phyloP scores from a whole-genome alignment of 1,140 invertebrate species.

The Aphaenogaster rudis region DNA sequence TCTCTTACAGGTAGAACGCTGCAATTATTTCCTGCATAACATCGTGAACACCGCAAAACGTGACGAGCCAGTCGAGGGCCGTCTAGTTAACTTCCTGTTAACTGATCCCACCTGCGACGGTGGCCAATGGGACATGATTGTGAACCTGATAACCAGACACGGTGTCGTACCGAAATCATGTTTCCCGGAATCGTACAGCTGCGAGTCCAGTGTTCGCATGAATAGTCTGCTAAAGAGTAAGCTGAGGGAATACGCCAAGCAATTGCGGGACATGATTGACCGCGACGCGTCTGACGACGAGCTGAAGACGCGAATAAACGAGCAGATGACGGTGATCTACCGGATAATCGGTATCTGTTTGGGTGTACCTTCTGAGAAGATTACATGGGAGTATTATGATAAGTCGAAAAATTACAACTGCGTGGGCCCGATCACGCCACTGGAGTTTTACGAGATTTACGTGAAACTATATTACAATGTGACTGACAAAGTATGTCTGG shows the following conservation, averaged over 20 bases:
- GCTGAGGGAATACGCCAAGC: constrained; percentile 94
- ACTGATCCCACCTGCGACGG: constrained; percentile 94
- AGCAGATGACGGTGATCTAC: constrained; percentile 93
- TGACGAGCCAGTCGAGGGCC: constrained; percentile 92
- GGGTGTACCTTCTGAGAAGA: constrained; percentile 93
- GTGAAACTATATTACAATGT: constrained; percentile 94
- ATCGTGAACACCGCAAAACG: constrained; percentile 92
- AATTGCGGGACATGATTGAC: constrained; percentile 89
- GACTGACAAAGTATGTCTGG: constrained; percentile 94
- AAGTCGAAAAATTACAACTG: constrained; percentile 93
- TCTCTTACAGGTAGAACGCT: constrained; percentile 91
- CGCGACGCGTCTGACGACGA: constrained; percentile 88
- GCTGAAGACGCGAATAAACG: constrained; percentile 88
- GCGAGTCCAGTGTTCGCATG: constrained; percentile 91
- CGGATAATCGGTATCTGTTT: constrained; percentile 94
- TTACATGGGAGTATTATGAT: constrained; percentile 96
- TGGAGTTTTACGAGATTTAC: constrained; percentile 93
- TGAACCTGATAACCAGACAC: constrained; percentile 94
- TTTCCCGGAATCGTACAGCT: constrained; percentile 94
- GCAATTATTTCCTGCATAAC: constrained; percentile 94
- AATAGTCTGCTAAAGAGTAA: constrained; percentile 94
- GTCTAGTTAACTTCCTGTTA: constrained; percentile 93
- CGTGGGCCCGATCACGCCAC: constrained; percentile 92
- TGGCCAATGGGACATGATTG: constrained; percentile 97
- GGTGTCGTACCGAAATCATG: constrained; percentile 95